Percentiles rank a stretch among this genome's conserved stretches.
Conservation (phyloP, 92 coral and sea anemone species). For the Desmophyllum pertusum region DNA sequence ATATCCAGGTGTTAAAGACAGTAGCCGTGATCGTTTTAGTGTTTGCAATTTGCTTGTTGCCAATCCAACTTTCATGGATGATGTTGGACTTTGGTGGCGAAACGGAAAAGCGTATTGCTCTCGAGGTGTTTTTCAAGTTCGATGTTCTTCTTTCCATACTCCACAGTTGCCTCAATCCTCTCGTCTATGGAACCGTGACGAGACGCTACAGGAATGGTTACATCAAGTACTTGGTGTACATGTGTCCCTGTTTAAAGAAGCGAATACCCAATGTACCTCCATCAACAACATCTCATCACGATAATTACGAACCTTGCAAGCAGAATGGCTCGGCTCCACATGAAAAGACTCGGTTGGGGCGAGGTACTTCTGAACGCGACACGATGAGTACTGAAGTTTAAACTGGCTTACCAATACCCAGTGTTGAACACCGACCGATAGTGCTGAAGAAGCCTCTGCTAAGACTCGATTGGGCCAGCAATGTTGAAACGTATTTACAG, state of each 20-base stretch:
- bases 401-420: neutral
- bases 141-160: constrained; percentile 77
- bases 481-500: neutral
- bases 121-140: constrained; percentile 53
- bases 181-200: constrained; percentile 84
- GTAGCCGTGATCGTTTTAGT: constrained; percentile 82
- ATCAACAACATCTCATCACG: neutral
- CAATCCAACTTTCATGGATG: constrained; percentile 90
- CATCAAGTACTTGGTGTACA: constrained; percentile 64
- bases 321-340: constrained; percentile 12
- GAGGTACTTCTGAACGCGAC: constrained; percentile 3
- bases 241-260: constrained; percentile 65
- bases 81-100: constrained; percentile 80
- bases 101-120: constrained; percentile 41
- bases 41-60: constrained; percentile 90
- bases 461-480: neutral
- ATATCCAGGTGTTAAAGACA: constrained; percentile 85
- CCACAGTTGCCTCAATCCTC: constrained; percentile 91
- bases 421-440: neutral
- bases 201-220: constrained; percentile 81
- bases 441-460: neutral
- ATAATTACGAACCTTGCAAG: neutral
- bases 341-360: neutral
- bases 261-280: neutral
- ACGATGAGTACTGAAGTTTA: constrained; percentile 29